Evolutionary conservation across 1,140 invertebrate species (phyloP).

Genomic region (Ceratina australensis): DNA sequence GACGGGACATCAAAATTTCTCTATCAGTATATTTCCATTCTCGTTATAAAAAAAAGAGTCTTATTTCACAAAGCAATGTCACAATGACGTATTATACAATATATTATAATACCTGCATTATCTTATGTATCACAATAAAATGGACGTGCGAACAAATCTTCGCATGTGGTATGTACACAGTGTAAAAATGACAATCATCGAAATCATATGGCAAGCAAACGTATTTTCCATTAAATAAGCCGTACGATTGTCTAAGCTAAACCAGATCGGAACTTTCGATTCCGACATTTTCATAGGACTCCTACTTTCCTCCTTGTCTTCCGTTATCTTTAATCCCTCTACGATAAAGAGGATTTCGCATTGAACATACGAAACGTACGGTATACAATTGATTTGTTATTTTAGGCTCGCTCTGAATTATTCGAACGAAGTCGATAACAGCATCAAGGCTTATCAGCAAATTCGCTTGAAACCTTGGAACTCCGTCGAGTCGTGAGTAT

Average conservation of each 20-base stretch:
- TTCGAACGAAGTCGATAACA: conserved; percentile 13
- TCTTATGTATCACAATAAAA: conserved; percentile 67
- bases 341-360: not conserved
- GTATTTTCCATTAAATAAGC: conserved; percentile 38
- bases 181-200: conserved; percentile 54
- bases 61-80: conserved; percentile 56
- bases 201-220: conserved; percentile 59
- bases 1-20: conserved; percentile 38
- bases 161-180: conserved; percentile 51
- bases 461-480: not conserved
- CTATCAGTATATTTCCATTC: conserved; percentile 57
- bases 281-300: not conserved
- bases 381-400: no score
- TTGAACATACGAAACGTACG: no score
- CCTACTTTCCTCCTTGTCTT: not conserved
- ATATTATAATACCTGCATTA: conserved; percentile 51
- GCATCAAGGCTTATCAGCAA: not conserved
- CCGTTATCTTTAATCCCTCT: not conserved
- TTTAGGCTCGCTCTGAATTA: conserved; percentile 36
- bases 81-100: conserved; percentile 30
- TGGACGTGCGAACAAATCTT: conserved; percentile 62
- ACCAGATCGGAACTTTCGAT: conserved; percentile 10
- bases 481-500: not conserved
- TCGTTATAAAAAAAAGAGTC: conserved; percentile 65
- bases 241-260: conserved; percentile 28